phyloP scores from a whole-genome alignment of 1,140 invertebrate genomes.

The Piezodorus guildinii region DNA sequence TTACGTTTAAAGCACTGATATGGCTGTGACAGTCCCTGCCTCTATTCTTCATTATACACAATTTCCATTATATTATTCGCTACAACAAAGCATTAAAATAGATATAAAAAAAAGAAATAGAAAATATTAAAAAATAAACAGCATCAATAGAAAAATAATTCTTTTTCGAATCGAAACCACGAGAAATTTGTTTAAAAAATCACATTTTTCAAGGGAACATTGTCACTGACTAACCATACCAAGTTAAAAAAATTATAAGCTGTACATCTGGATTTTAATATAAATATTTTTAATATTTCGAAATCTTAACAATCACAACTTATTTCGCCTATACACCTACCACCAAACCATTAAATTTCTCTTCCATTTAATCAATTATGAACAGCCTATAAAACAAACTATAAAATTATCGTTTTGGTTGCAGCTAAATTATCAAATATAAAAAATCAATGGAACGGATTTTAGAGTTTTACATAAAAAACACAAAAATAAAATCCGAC shows the following conservation, averaged over 20 bases:
- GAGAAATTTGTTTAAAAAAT: slow-evolving; percentile 10
- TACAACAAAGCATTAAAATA: slow-evolving; percentile 1
- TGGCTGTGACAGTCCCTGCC: slow-evolving; percentile 7
- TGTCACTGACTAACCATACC: slow-evolving; percentile 10
- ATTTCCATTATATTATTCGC: background rate
- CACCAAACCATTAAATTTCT: background rate
- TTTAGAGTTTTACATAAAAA: background rate
- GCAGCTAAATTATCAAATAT: slow-evolving; percentile 3
- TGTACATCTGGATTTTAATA: background rate
- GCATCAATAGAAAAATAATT: slow-evolving; percentile 11
- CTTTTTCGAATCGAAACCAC: background rate
- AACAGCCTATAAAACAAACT: slow-evolving; percentile 8
- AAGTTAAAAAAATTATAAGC: slow-evolving; percentile 5
- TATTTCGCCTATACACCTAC: background rate
- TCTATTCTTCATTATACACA: background rate
- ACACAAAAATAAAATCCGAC: background rate
- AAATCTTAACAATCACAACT: slow-evolving; percentile 6
- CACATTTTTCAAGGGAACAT: slow-evolving; percentile 2
- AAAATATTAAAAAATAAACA: background rate
- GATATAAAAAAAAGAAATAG: background rate
- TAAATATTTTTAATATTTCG: background rate
- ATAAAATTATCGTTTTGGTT: slow-evolving; percentile 1
- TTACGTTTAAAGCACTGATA: slow-evolving; percentile 12
- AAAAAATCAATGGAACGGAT: slow-evolving; percentile 8
- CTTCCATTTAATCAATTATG: background rate